Percentiles rank a stretch among this genome's conserved stretches.
These are phyloP conservation scores for Leptinotarsa defecta DNA, from an alignment of 1,140 invertebrate genomes.

Conservation along the genomic window DNA sequence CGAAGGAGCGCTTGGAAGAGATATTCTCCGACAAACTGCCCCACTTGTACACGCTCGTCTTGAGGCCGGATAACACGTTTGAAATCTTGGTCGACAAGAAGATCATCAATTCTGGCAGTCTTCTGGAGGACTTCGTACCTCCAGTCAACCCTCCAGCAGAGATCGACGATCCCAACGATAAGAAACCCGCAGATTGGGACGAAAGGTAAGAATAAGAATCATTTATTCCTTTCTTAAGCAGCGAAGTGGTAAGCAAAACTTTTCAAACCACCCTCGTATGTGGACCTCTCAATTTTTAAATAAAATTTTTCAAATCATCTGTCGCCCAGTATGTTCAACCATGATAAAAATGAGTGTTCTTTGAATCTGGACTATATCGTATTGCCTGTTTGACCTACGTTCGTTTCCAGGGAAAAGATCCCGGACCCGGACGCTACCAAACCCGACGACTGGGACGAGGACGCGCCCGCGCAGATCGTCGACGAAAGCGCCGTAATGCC, in stretches of 20 bases:
- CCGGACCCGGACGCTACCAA: slow-evolving; percentile 85
- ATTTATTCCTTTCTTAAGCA: too few species aligned
- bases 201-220: slow-evolving; percentile 60
- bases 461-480: slow-evolving; percentile 85
- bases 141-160: slow-evolving; percentile 93
- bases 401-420: slow-evolving; percentile 78
- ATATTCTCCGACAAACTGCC: slow-evolving; percentile 94
- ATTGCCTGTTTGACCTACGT: too few species aligned
- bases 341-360: too few species aligned
- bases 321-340: too few species aligned
- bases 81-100: slow-evolving; percentile 74
- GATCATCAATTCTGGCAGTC: slow-evolving; percentile 80
- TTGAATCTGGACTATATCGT: too few species aligned
- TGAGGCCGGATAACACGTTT: slow-evolving; percentile 88
- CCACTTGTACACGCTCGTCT: slow-evolving; percentile 90
- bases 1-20: slow-evolving; percentile 82
- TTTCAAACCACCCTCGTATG: too few species aligned
- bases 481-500: slow-evolving; percentile 90
- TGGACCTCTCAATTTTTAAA: too few species aligned
- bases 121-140: slow-evolving; percentile 89
- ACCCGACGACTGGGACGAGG: slow-evolving; percentile 95
- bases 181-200: slow-evolving; percentile 93
- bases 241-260: too few species aligned
- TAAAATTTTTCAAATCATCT: too few species aligned
- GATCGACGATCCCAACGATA: slow-evolving; percentile 93